Percentiles rank a stretch among this genome's conserved stretches.
phyloP scores from a whole-genome alignment of 1,140 invertebrate species.

The Cotesia vestalis region DNA sequence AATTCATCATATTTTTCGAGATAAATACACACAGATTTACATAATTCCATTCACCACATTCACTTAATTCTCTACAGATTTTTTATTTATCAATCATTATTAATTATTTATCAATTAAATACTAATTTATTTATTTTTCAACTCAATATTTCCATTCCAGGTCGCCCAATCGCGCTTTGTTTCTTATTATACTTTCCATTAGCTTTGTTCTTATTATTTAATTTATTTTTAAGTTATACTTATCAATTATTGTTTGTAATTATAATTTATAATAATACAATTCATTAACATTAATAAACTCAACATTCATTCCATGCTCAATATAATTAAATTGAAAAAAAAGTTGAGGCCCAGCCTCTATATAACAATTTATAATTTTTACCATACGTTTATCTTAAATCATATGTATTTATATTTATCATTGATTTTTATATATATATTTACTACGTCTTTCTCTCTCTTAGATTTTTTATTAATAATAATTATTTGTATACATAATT shows the following conservation, averaged over 20 bases:
- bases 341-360: constrained; percentile 53
- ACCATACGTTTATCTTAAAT: constrained; percentile 48
- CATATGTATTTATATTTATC: constrained; percentile 39
- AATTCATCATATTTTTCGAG: constrained; percentile 41
- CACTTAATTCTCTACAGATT: background rate
- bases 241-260: background rate
- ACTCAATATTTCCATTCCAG: constrained; percentile 2
- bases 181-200: too few species aligned
- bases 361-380: constrained; percentile 40
- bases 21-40: constrained; percentile 35
- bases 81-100: background rate
- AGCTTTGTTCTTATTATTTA: too few species aligned
- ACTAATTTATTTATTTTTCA: constrained; percentile 2
- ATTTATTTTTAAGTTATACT: too few species aligned
- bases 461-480: constrained; percentile 37
- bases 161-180: background rate
- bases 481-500: constrained; percentile 37
- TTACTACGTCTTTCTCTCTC: constrained; percentile 33
- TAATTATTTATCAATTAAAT: background rate
- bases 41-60: constrained; percentile 39
- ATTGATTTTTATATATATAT: background rate
- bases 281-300: background rate
- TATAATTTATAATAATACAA: background rate
- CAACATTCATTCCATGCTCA: constrained; percentile 1
- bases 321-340: background rate